phyloP scores from a whole-genome alignment of 2,888 invertebrate genomes.

The Brenthis hecate region DNA sequence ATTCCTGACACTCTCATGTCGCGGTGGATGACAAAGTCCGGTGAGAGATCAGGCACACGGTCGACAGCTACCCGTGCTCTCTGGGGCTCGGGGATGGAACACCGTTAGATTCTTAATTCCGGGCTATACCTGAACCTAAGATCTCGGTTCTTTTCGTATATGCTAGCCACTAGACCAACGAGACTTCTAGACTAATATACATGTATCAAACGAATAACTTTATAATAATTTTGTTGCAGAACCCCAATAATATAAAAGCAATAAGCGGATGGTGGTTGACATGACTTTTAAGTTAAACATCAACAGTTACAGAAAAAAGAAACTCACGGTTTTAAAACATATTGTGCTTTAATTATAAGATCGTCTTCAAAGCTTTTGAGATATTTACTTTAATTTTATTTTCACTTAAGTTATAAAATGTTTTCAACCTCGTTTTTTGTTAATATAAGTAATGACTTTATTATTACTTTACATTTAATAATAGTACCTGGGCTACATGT shows the following conservation, averaged over 20 bases:
- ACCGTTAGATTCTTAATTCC: too few relatives aligned
- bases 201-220: not conserved
- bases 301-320: slow-evolving; percentile 14
- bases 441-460: not conserved
- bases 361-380: not conserved
- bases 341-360: not conserved
- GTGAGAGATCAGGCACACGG: too few relatives aligned
- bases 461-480: not conserved
- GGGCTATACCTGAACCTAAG: too few relatives aligned
- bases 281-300: slow-evolving; percentile 12
- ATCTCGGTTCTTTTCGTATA: too few relatives aligned
- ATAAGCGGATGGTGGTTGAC: not conserved
- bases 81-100: too few relatives aligned
- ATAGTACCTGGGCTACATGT: too few relatives aligned
- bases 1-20: too few relatives aligned
- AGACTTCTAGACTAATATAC: not conserved
- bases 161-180: too few relatives aligned
- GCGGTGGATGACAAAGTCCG: too few relatives aligned
- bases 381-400: not conserved
- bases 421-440: not conserved
- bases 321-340: slow-evolving; percentile 1
- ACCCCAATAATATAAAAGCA: not conserved
- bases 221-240: not conserved
- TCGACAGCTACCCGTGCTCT: too few relatives aligned
- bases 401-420: not conserved